Conservation (phyloP, 1,140 invertebrate genomes). For the Atopsyche davidsoni region DNA sequence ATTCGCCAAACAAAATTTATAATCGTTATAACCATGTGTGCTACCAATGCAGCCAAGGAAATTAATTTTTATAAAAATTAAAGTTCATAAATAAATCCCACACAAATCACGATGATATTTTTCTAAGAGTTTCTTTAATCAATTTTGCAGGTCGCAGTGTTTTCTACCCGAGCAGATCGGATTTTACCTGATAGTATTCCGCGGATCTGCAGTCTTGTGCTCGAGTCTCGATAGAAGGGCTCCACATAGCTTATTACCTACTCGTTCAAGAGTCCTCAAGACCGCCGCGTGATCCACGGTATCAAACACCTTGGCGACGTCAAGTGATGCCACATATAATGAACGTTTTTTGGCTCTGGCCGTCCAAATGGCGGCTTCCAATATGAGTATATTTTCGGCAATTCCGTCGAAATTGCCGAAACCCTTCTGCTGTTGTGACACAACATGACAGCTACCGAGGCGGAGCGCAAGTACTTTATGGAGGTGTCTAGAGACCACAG, state of each 20-base stretch:
- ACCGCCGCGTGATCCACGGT: conserved; percentile 36
- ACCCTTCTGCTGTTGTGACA: conserved; percentile 33
- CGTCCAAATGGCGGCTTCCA: conserved; percentile 34
- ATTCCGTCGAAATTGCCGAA: conserved; percentile 34
- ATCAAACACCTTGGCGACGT: conserved; percentile 38
- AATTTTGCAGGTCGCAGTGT: too few species aligned
- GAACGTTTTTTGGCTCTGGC: conserved; percentile 29
- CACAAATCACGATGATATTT: too few species aligned
- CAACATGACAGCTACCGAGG: conserved; percentile 27
- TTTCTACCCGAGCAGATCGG: conserved; percentile 36
- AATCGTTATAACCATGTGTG: too few species aligned
- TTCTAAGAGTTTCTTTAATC: too few species aligned
- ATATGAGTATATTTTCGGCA: conserved; percentile 33
- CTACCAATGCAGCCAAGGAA: too few species aligned
- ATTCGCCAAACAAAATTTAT: too few species aligned
- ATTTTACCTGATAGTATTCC: conserved; percentile 23
- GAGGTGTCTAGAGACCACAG: conserved; percentile 32
- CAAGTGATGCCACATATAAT: conserved; percentile 34
- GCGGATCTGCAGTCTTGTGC: conserved; percentile 28
- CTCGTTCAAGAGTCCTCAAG: conserved; percentile 23
- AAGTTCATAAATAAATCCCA: too few species aligned
- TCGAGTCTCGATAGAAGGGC: conserved; percentile 24
- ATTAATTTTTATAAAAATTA: too few species aligned
- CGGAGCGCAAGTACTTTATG: conserved; percentile 35
- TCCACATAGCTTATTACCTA: conserved; percentile 30